These are phyloP conservation scores for Ifrita kowaldi DNA, from an alignment of 2,113 vertebrate genomes.

Conservation along the genomic window DNA sequence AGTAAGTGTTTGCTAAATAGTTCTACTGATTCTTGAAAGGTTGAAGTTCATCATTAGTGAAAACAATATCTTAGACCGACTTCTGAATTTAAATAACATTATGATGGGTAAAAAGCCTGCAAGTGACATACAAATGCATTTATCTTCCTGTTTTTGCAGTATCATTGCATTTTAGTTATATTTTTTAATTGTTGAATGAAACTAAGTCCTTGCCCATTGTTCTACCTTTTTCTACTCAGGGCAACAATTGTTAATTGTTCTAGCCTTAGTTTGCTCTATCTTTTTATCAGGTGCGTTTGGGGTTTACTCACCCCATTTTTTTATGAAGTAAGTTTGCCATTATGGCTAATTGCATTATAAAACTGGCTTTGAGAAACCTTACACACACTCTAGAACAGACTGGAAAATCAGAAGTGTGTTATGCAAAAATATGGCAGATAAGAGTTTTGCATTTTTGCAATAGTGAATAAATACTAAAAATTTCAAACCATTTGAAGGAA, in stretches of 20 bases:
- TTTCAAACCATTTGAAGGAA: background rate
- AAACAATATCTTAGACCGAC: background rate
- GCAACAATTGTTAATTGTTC: background rate
- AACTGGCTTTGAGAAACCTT: background rate
- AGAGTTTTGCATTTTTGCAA: background rate
- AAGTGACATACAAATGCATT: background rate
- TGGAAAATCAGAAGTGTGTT: background rate
- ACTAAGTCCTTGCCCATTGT: background rate
- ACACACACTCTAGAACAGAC: background rate
- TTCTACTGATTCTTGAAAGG: background rate
- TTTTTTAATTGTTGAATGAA: background rate
- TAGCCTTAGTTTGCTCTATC: background rate
- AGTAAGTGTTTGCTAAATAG: background rate
- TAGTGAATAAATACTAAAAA: background rate
- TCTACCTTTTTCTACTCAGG: background rate
- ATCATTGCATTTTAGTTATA: background rate
- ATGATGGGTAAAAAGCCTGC: background rate
- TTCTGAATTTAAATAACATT: background rate
- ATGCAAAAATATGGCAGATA: background rate
- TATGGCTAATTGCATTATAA: background rate
- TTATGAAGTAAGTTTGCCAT: background rate
- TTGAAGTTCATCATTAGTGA: background rate
- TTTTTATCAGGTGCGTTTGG: background rate
- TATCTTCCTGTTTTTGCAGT: background rate
- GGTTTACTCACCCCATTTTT: background rate